Base-by-base conservation (phyloP, 2,113 vertebrate genomes). In the Entosphenus tridentatus region DNA sequence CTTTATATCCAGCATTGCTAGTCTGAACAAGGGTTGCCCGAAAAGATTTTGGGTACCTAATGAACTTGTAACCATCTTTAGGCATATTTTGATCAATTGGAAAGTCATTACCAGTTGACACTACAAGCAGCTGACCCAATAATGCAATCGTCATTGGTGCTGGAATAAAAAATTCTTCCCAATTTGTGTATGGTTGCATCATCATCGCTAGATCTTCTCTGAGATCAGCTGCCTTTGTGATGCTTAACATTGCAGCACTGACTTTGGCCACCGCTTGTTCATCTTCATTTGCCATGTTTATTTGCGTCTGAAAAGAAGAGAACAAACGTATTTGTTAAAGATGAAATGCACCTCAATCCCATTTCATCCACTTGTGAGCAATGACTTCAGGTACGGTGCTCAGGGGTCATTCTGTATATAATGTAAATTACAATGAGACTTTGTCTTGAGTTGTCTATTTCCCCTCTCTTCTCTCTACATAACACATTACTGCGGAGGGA, bases 81-180 rank as follows among this genome's bases (percentile, higher is more conserved):
- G 59, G 59, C 14, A n/a, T 65, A 18, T 65, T 65, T 9, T 65
- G n/a, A 9, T 65, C 18, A 18, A 65, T 65, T 14, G 59, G 59
- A 65, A 65, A 65, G 59, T 65, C 59, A 65, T 65, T 9, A n/a
- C 14, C 59, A n/a, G 59, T 18, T n/a, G 59, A 65, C 14, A 65
- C 18, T 14, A 65, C n/a, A n/a, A 65, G n/a, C 59, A 65, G 18
- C 18, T 65, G 14, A 65, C 59, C 59, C 14, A 65, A 18, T 8
- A 65, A n/a, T n/a, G 59, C 59, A n/a, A 65, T 65, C 2, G 59
- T 18, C 59, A 9, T 65, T 9, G 59, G 59, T 14, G 14, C 59
- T 65, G 59, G 59, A 14, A 65, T 65, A 14, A 65, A 18, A 65
- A 65, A 65, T 18, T 65, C 59, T 65, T 65, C 59, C 59, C 59